Evolutionary conservation across 64 coral and sea anemone species (phyloP).

Genomic region (Anthopleura sola): DNA sequence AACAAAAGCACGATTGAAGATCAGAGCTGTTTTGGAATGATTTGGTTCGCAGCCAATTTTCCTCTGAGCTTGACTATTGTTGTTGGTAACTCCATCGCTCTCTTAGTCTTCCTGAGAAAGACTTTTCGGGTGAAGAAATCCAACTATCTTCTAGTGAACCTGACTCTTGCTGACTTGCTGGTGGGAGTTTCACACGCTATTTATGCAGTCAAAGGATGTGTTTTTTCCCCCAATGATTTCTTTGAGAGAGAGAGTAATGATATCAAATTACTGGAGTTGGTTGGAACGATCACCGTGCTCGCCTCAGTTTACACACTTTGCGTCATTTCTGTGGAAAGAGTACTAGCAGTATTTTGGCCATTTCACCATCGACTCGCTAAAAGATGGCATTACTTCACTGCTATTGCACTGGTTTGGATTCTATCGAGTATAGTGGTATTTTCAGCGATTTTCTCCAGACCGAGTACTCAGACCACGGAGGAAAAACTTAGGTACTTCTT

Average conservation of each 20-base stretch:
- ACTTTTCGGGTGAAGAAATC: neutral
- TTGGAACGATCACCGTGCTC: no score
- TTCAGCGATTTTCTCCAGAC: no score
- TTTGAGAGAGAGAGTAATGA: no score
- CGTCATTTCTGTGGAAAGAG: neutral
- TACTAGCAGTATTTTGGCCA: neutral
- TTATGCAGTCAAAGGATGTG: neutral
- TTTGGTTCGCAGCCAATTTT: neutral
- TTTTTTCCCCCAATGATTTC: neutral
- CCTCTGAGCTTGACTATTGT: neutral
- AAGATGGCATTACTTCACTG: neutral
- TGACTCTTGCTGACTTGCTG: neutral
- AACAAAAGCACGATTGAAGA: no score
- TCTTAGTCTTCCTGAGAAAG: slow-evolving; percentile 3
- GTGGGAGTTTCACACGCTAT: neutral
- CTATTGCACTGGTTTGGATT: neutral
- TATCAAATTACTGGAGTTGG: no score
- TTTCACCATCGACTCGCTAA: slow-evolving; percentile 3
- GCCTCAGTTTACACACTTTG: neutral
- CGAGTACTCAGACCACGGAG: no score
- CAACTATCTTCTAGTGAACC: neutral
- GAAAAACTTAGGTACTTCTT: no score
- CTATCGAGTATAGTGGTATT: neutral
- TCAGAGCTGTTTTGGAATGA: no score
- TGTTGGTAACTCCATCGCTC: neutral